phyloP scores from a whole-genome alignment of 2,113 vertebrate genomes.

The Myrmecobius fasciatus region DNA sequence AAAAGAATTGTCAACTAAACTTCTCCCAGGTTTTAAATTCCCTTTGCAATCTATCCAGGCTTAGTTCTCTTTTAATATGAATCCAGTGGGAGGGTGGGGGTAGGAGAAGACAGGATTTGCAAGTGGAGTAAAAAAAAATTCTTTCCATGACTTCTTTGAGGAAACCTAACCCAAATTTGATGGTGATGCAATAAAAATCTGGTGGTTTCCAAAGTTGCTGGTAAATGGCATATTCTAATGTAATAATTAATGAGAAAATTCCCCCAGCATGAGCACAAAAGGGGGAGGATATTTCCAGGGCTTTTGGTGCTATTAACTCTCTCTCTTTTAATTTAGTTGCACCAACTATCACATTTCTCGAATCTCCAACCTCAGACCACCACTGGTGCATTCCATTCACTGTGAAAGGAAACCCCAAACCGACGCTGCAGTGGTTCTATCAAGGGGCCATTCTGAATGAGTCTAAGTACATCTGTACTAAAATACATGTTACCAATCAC shows the following conservation, averaged over 20 bases:
- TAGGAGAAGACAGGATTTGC: conserved; percentile 34
- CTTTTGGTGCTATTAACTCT: conserved; percentile 80
- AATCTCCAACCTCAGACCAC: conserved; percentile 93
- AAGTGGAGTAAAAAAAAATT: not conserved
- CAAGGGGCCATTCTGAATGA: conserved; percentile 87
- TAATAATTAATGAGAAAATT: conserved; percentile 48
- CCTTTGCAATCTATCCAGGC: conserved; percentile 23
- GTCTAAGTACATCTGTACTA: conserved; percentile 91
- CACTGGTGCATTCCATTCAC: conserved; percentile 99
- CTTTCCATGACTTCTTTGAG: conserved; percentile 24
- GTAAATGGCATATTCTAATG: conserved; percentile 1
- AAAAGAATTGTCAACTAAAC: not conserved
- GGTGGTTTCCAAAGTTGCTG: conserved; percentile 23
- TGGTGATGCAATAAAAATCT: conserved; percentile 42
- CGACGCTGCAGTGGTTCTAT: conserved; percentile 90
- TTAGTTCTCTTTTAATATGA: conserved; percentile 15
- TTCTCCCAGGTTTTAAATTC: conserved; percentile 21
- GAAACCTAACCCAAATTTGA: conserved; percentile 28
- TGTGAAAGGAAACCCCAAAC: conserved; percentile 93
- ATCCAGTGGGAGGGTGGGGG: not conserved
- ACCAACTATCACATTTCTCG: conserved; percentile 94
- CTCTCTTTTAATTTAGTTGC: conserved; percentile 88
- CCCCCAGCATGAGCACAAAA: conserved; percentile 35
- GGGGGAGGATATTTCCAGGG: conserved; percentile 2
- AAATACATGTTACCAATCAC: conserved; percentile 93